Evolutionary conservation across 2,888 invertebrate genomes (phyloP).

Genomic region (Caenorhabditis virilis): DNA sequence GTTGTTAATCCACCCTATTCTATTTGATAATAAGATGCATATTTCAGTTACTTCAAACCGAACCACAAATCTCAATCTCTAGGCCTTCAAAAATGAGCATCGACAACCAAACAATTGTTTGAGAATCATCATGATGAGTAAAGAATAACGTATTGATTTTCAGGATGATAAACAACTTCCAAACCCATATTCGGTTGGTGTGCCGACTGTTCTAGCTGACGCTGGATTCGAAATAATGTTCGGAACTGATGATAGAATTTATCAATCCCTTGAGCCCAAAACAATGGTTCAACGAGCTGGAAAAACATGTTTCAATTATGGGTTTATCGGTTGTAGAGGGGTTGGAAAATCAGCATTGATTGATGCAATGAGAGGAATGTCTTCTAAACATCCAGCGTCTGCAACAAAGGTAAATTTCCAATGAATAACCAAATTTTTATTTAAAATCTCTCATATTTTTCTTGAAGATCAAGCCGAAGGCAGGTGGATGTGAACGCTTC

Average conservation of each 20-base stretch:
- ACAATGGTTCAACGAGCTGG: slow-evolving; percentile 46
- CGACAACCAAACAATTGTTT: slow-evolving; percentile 6
- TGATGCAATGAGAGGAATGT: slow-evolving; percentile 55
- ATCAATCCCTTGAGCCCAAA: slow-evolving; percentile 47
- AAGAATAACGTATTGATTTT: slow-evolving; percentile 1
- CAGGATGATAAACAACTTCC: slow-evolving; percentile 15
- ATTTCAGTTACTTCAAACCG: no score
- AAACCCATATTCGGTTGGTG: slow-evolving; percentile 25
- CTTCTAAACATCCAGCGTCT: slow-evolving; percentile 47
- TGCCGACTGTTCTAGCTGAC: slow-evolving; percentile 50
- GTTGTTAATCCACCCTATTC: no score
- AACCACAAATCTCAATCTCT: not conserved
- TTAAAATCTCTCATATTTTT: not conserved
- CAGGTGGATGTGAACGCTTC: slow-evolving; percentile 45
- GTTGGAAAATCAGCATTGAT: slow-evolving; percentile 52
- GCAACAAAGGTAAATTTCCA: slow-evolving; percentile 42
- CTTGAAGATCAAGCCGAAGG: slow-evolving; percentile 9
- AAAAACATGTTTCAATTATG: slow-evolving; percentile 53
- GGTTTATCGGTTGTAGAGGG: slow-evolving; percentile 47
- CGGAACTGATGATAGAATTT: slow-evolving; percentile 50
- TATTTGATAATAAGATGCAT: no score
- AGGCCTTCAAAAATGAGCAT: slow-evolving; percentile 9
- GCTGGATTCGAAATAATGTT: slow-evolving; percentile 56
- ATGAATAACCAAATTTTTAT: not conserved
- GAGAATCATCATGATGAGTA: not conserved